Base-by-base conservation (phyloP, 1,140 invertebrate species). In the Ctenoplectra terminalis region DNA sequence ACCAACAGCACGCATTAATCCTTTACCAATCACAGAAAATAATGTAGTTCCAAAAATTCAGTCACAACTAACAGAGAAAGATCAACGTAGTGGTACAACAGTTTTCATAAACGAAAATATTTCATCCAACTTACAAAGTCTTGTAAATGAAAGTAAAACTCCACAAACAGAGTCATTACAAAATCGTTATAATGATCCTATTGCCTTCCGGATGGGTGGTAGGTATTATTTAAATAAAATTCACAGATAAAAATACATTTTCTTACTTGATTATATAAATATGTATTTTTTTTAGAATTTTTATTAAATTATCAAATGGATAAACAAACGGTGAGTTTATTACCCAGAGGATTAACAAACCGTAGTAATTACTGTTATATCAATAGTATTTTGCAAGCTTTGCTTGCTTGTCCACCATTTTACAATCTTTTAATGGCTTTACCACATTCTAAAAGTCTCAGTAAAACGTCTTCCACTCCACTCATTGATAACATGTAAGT, bases 361-460 rank as follows among this genome's bases (percentile, higher is more conserved):
- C 96, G 96, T 70, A 98, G 97, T 66, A 99, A 99, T 94, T 99
- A 98, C 94, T 99, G 98, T 94, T 99, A 99, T 90, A 98, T 99
- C 40, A 99, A 99, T 94, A 98, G 98, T 43, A 97, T 97, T 77
- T 93, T 98, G 50, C 97, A 98, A 94, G 98, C 98, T 1, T 93
- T 99, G 67, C 94, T 99, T 1, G 98, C 97, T 37, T 99, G 98
- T 93, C 97, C 98, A 26, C 98, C 98, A 0, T 98, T 99, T 94
- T 99, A 98, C 91, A 98, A 99, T 94, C 94, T 99, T 88, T 94
- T 99, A 84, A 96, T 96, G 86, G 95, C 96, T 58, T 92, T 97
- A 85, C 95, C 95, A 11, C 94, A 95, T 88, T 95, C 95, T 73
- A 92, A 94, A 87, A 90, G 92, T 79, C 93, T 94, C 4, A 92